phyloP scores from a whole-genome alignment of 2,113 vertebrate genomes.

The Eulemur rufifrons region DNA sequence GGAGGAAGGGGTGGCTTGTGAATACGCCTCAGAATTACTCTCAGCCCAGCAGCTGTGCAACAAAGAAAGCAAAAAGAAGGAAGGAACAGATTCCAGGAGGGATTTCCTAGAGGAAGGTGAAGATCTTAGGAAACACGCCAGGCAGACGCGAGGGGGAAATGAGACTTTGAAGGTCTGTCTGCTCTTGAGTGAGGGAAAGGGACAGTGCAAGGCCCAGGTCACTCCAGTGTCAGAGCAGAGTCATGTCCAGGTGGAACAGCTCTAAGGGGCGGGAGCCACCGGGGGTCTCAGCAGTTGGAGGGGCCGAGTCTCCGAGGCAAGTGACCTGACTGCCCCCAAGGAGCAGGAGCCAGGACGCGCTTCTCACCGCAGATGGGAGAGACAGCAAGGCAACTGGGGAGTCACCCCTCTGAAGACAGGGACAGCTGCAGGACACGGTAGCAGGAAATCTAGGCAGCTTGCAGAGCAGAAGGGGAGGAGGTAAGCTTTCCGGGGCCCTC shows the following conservation, averaged over 20 bases:
- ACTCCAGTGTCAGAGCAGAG: accelerated
- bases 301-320: neutral
- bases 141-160: accelerated
- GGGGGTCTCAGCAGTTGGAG: neutral
- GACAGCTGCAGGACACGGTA: accelerated
- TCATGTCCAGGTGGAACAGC: accelerated
- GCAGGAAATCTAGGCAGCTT: accelerated
- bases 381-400: accelerated
- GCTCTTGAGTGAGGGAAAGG: neutral
- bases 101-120: accelerated
- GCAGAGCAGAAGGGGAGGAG: accelerated
- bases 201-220: accelerated
- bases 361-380: accelerated
- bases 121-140: accelerated
- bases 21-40: accelerated
- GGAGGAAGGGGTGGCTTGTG: neutral
- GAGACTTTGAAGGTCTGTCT: accelerated
- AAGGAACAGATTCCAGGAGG: accelerated
- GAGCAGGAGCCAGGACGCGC: accelerated
- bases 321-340: neutral
- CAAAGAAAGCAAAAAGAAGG: accelerated
- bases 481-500: accelerated
- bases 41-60: accelerated
- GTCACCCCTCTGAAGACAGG: neutral
- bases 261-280: accelerated